Conservation (phyloP, 2,797 vertebrate species). For the Oophaga sylvatica region DNA sequence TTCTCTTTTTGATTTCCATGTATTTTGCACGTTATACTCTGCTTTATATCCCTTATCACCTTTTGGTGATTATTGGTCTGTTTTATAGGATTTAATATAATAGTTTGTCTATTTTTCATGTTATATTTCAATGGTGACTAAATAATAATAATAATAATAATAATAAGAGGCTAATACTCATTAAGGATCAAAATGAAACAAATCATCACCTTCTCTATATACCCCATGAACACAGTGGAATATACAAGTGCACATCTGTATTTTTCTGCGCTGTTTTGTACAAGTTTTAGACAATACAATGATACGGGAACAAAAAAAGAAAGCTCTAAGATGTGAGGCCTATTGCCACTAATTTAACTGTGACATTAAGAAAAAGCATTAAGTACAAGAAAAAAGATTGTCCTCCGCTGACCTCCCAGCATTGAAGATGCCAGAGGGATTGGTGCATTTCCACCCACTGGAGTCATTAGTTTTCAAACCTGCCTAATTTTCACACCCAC, state of each 20-base stretch:
- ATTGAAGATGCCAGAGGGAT: constrained; percentile 60
- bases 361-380: constrained; percentile 52
- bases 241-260: neutral
- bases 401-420: constrained; percentile 63
- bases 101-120: no score
- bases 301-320: constrained; percentile 34
- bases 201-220: neutral
- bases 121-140: neutral
- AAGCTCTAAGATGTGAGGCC: constrained; percentile 28
- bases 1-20: no score
- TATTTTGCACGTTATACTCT: no score
- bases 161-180: neutral
- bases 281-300: constrained; percentile 22
- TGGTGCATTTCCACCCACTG: constrained; percentile 64
- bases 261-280: constrained; percentile 15
- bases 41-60: no score
- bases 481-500: constrained; percentile 60
- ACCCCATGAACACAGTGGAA: neutral
- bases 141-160: neutral
- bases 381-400: constrained; percentile 27
- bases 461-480: constrained; percentile 59
- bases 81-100: no score
- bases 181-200: neutral
- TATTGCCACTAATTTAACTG: constrained; percentile 51
- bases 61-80: no score